Conservation (phyloP, 2,113 vertebrate genomes). For the Albula glossodonta region DNA sequence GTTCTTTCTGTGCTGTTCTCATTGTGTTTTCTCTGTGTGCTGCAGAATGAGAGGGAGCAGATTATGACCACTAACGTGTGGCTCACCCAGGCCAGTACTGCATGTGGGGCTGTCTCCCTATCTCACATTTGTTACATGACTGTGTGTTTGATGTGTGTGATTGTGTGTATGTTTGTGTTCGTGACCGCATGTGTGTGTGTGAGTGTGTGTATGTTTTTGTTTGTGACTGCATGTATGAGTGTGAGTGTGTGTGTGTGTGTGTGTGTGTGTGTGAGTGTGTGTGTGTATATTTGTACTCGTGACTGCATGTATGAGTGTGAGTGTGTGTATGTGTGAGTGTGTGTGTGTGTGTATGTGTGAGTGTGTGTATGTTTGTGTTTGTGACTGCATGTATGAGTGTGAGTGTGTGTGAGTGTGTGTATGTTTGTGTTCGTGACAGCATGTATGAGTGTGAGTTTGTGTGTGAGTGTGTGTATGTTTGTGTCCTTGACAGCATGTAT, state of each 20-base stretch:
- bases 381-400: neutral
- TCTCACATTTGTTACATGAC: neutral
- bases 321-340: neutral
- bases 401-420: neutral
- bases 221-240: neutral
- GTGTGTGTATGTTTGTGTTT: neutral
- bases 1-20: neutral
- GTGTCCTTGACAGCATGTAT: no score
- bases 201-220: neutral
- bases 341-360: neutral
- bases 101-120: neutral
- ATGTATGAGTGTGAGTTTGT: neutral
- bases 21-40: conserved; percentile 27
- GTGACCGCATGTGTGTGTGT: no score
- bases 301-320: neutral
- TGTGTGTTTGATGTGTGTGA: neutral
- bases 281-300: neutral
- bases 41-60: conserved; percentile 76
- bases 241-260: neutral
- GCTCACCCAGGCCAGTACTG: conserved; percentile 70
- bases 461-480: neutral
- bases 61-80: conserved; percentile 80
- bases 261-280: neutral
- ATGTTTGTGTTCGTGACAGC: neutral
- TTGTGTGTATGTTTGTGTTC: neutral